Conservation (phyloP, 2,888 invertebrate genomes). For the Penaeus monodon region DNA sequence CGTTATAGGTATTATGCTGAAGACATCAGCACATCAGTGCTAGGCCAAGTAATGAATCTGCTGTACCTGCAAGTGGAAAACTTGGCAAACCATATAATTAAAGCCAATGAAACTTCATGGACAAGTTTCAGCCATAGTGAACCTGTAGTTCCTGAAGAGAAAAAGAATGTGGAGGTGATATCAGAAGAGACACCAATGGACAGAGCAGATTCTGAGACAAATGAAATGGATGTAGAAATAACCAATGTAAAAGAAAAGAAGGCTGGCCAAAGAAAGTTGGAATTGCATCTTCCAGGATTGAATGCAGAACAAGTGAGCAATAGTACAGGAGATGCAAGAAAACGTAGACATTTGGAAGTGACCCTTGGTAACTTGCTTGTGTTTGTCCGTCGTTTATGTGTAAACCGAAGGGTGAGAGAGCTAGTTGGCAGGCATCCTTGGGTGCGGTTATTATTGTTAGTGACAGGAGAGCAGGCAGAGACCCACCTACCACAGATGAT, state of each 20-base stretch:
- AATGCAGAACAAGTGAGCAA: constrained; percentile 15
- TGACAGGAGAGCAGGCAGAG: constrained; percentile 68
- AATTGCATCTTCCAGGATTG: constrained; percentile 40
- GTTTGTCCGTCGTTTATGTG: constrained; percentile 74
- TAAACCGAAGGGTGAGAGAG: constrained; percentile 71
- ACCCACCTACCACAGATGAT: constrained; percentile 69
- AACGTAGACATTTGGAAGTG: constrained; percentile 67
- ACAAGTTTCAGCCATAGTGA: constrained; percentile 18
- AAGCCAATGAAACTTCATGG: constrained; percentile 52
- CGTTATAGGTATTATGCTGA: constrained; percentile 72
- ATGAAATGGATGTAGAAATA: constrained; percentile 21
- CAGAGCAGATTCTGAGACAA: constrained; percentile 21
- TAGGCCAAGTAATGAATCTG: constrained; percentile 73
- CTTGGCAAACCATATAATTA: constrained; percentile 52
- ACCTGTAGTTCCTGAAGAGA: background rate
- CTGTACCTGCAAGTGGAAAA: constrained; percentile 72
- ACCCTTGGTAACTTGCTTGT: constrained; percentile 74
- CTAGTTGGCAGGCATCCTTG: constrained; percentile 73
- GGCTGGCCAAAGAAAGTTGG: constrained; percentile 38
- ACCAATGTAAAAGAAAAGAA: constrained; percentile 32
- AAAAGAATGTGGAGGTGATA: constrained; percentile 13
- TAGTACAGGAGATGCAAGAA: constrained; percentile 64
- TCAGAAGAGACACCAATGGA: constrained; percentile 8
- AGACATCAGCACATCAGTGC: constrained; percentile 71
- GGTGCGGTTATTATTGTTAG: constrained; percentile 72